Evolutionary conservation across 2,888 invertebrate species (phyloP).

Genomic region (Tubiluchus corallicola): DNA sequence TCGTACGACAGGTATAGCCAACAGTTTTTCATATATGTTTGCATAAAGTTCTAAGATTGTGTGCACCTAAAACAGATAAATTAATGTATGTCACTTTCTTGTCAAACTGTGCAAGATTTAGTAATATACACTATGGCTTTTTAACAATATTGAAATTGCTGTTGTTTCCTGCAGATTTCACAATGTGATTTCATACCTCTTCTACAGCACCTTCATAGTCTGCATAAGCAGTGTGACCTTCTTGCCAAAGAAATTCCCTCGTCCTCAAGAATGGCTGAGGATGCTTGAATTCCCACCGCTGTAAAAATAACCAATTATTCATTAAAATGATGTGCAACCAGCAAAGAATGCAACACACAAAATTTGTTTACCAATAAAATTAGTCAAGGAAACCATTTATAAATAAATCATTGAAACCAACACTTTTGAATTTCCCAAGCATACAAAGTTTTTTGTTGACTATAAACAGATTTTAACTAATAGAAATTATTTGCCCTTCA

Average conservation of each 20-base stretch:
- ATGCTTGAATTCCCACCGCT: constrained; percentile 99
- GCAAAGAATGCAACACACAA: neutral
- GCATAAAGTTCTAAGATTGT: constrained; percentile 58
- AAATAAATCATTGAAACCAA: neutral
- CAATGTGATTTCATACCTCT: constrained; percentile 43
- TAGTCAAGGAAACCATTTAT: constrained; percentile 5
- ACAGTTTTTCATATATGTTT: constrained; percentile 63
- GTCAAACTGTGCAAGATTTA: neutral
- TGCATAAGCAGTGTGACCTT: constrained; percentile 91
- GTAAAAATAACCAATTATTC: constrained; percentile 16
- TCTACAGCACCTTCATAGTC: constrained; percentile 59
- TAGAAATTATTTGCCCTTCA: too few relatives aligned
- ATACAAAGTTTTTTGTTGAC: neutral
- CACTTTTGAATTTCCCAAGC: neutral
- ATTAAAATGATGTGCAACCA: constrained; percentile 5
- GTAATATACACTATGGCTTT: too few relatives aligned
- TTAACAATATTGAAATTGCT: too few relatives aligned
- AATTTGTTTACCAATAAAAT: neutral
- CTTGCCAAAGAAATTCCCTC: constrained; percentile 98
- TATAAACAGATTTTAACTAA: neutral
- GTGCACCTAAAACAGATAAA: constrained; percentile 21
- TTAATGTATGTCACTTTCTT: neutral
- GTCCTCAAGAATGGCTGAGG: constrained; percentile 96
- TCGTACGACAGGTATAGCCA: constrained; percentile 87
- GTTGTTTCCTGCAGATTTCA: constrained; percentile 4